These are phyloP conservation scores for Mormyrus lacerda DNA, from an alignment of 2,113 vertebrate genomes.

Conservation along the genomic window DNA sequence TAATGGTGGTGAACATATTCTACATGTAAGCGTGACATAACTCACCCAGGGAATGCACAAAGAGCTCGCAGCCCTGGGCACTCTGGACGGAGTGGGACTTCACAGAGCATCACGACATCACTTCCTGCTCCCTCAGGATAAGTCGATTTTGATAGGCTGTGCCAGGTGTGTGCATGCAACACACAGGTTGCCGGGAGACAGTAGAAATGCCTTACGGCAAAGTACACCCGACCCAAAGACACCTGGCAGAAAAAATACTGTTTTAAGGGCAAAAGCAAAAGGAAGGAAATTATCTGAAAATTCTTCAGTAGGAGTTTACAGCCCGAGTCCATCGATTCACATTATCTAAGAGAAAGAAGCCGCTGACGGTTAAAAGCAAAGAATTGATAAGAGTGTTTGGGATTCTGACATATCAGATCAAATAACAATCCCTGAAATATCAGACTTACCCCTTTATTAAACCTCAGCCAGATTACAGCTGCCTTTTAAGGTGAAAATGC, in stretches of 20 bases:
- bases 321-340: slow-evolving; percentile 43
- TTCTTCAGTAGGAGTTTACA: slow-evolving; percentile 54
- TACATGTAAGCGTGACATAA: not conserved
- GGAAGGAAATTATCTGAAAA: slow-evolving; percentile 38
- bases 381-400: slow-evolving; percentile 62
- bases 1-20: not conserved
- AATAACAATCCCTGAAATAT: slow-evolving; percentile 62
- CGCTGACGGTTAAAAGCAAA: slow-evolving; percentile 61
- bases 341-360: slow-evolving; percentile 59
- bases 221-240: not conserved
- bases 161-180: not conserved
- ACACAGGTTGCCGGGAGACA: not conserved
- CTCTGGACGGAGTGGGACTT: not conserved
- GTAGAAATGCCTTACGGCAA: not conserved
- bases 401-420: slow-evolving; percentile 69
- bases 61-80: not conserved
- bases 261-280: not conserved
- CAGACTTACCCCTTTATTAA: slow-evolving; percentile 61
- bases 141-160: not conserved
- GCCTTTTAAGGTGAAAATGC: slow-evolving; percentile 57
- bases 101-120: not conserved
- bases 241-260: not conserved
- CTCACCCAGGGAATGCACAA: not conserved
- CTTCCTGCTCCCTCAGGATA: not conserved
- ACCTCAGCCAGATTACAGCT: slow-evolving; percentile 48